phyloP scores from a whole-genome alignment of 2,797 vertebrate genomes.

The Poeciliopsis presidionis region DNA sequence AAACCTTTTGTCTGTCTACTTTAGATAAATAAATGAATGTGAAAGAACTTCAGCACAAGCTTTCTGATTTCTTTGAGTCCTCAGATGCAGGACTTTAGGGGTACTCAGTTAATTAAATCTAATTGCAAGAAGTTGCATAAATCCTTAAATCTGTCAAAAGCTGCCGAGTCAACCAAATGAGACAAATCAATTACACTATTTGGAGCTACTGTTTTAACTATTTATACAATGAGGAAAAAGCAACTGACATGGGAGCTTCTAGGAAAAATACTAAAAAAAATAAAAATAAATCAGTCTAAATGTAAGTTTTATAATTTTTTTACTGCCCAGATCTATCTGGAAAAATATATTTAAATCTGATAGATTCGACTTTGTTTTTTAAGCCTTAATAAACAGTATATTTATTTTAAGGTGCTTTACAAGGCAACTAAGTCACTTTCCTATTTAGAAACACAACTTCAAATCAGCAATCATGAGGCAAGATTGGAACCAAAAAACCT shows the following conservation, averaged over 20 bases:
- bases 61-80: not conserved
- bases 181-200: constrained; percentile 10
- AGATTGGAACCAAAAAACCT: not conserved
- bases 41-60: not conserved
- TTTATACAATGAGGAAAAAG: constrained; percentile 4
- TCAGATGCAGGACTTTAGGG: not conserved
- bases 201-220: constrained; percentile 13
- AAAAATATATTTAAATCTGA: not conserved
- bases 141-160: constrained; percentile 26
- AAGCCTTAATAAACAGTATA: not conserved
- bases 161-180: constrained; percentile 14
- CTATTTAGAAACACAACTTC: not conserved
- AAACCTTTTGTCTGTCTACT: not conserved
- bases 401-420: not conserved
- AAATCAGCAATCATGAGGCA: not conserved
- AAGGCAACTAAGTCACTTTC: not conserved
- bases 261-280: not conserved
- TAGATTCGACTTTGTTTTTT: not conserved
- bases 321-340: not conserved
- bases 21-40: not conserved
- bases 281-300: not conserved
- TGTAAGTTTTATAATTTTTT: not conserved
- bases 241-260: constrained; percentile 22
- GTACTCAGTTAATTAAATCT: constrained; percentile 28
- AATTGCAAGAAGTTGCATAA: constrained; percentile 6